Conservation (phyloP, 2,113 vertebrate genomes). For the Ondatra zibethicus region DNA sequence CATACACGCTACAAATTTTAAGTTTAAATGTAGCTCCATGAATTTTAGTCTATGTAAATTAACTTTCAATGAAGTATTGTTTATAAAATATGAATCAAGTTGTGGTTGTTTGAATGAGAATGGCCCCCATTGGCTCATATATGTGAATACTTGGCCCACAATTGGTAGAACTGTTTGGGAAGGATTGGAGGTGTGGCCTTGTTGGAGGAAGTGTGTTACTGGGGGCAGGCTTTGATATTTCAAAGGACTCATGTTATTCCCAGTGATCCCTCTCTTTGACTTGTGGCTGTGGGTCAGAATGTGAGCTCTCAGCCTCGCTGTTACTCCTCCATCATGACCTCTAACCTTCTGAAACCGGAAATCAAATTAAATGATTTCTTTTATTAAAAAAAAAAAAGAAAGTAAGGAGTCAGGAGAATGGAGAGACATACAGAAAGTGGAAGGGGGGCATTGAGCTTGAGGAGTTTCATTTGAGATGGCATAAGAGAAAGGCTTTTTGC, state of each 20-base stretch:
- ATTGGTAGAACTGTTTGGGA: not conserved
- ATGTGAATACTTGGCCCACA: not conserved
- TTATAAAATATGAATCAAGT: not conserved
- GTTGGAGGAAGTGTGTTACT: not conserved
- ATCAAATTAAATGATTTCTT: not conserved
- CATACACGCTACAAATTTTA: not conserved
- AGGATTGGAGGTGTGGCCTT: not conserved
- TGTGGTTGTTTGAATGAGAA: not conserved
- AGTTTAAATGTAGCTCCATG: not conserved
- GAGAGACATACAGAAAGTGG: too few relatives aligned
- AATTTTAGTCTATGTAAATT: conserved; percentile 45
- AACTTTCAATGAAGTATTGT: not conserved
- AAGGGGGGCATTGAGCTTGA: too few relatives aligned
- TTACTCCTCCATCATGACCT: not conserved
- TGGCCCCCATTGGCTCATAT: not conserved
- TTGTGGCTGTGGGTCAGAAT: not conserved
- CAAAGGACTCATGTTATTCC: not conserved
- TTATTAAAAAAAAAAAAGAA: too few relatives aligned
- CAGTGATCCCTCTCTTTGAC: not conserved
- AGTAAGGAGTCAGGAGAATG: too few relatives aligned
- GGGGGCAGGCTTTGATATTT: not conserved
- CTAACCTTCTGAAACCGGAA: not conserved
- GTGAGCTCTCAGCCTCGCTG: not conserved
- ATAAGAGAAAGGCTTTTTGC: too few relatives aligned
- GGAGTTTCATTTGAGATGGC: too few relatives aligned